A percentile compares a stretch with the other conserved stretches of the same genome.
These are phyloP conservation scores for Aptenodytes patagonicus DNA, from an alignment of 2,113 vertebrate genomes.

Conservation along the genomic window DNA sequence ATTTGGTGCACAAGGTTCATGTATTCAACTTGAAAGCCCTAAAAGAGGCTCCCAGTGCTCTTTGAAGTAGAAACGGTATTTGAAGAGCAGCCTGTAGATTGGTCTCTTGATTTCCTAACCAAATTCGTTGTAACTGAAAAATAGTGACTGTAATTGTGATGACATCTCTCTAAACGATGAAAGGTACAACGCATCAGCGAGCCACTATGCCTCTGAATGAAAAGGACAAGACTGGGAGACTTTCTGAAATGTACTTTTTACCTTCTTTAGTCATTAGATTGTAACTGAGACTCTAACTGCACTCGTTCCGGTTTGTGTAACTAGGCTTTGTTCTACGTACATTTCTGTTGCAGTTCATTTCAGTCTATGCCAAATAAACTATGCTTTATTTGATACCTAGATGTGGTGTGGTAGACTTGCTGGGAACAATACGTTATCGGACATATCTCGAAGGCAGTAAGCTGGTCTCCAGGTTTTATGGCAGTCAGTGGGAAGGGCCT, in stretches of 20 bases:
- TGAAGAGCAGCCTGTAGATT: not conserved
- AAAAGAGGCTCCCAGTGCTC: not conserved
- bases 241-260: not conserved
- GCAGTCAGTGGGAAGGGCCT: not conserved
- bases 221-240: not conserved
- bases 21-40: not conserved
- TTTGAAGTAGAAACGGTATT: not conserved
- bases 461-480: not conserved
- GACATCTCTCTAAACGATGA: not conserved
- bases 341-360: not conserved
- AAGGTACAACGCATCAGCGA: not conserved
- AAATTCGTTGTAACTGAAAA: not conserved
- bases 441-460: not conserved
- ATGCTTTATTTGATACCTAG: not conserved
- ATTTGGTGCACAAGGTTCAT: not conserved
- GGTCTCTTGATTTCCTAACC: not conserved
- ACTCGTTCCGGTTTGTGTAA: conserved; percentile 8
- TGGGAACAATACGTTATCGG: not conserved
- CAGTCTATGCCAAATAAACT: conserved; percentile 50
- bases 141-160: not conserved
- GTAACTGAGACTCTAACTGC: conserved; percentile 51
- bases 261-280: not conserved
- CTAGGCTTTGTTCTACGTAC: not conserved
- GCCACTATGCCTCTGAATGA: not conserved
- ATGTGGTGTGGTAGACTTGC: not conserved